Evolutionary conservation across 2,888 invertebrate genomes (phyloP), one percentile per base, ranked within the genome.

Genomic region (Erannis defoliaria): DNA sequence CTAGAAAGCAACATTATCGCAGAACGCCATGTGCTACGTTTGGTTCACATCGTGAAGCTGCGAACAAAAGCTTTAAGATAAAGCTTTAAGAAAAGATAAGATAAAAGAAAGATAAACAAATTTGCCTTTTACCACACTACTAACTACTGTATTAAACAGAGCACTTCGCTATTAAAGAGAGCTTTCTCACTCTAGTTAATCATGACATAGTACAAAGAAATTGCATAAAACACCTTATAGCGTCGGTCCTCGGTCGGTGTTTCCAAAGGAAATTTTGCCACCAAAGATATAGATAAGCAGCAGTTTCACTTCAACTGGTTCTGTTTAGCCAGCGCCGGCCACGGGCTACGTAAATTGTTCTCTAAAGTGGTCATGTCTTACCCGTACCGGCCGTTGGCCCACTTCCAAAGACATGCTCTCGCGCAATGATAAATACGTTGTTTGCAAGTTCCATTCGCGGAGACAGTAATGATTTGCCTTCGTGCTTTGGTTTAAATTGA

Each of bases 341-440:
- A 31, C 19, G 21, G 37, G 51, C 45, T 45, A 60, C 53, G 55
- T 58, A 51, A 63, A 64, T 58, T 58, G 45, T 23, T 23, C 9
- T 26, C 14, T 16, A 45, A 45, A 26, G 26, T 55, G 63, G 62
- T 53, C 38, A 29, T 60, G 59, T 65, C 58, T 61, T 55, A 48
- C 56, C 58, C 23, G 26, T 56, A 45, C 49, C 38, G 38, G 63
- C 63, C 40, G 55, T 31, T 61, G 65, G 67, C 55, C 55, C 46
- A 64, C 46, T 67, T 66, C 51, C 46, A 58, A 51, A 49, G 35
- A 59, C 59, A 59, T 35, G 51, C 50, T 53, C 50, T 61, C 53
- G 57, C 59, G 60, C 45, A 62, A 59, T 62, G 60, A 63, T 69
- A 67, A 62, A 63, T 63, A 65, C 50, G 49, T 48, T 62, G 58